Evolutionary conservation across 2,113 vertebrate species (phyloP).

Genomic region (Dasyprocta punctata): DNA sequence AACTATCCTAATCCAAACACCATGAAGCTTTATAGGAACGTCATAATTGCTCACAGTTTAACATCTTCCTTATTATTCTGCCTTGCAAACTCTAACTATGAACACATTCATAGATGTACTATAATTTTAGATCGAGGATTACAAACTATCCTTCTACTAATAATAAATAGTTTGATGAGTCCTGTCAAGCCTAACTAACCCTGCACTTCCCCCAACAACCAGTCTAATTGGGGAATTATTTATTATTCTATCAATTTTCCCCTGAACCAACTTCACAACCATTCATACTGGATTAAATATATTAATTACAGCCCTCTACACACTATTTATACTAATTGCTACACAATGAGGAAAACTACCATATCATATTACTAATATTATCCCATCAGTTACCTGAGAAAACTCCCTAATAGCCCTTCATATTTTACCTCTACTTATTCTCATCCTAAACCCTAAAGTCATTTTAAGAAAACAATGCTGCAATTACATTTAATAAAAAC

Average conservation of each 20-base stretch:
- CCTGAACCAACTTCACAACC: not conserved
- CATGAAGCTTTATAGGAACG: too few species aligned
- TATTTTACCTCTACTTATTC: not conserved
- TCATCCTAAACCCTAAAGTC: not conserved
- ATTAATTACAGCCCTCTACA: not conserved
- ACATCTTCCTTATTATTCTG: too few species aligned
- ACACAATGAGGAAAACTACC: too few species aligned
- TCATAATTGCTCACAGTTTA: too few species aligned
- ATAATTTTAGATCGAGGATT: not conserved
- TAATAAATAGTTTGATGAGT: not conserved
- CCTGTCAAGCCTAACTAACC: not conserved
- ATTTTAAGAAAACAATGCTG: not conserved
- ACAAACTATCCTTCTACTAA: not conserved
- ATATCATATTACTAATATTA: not conserved
- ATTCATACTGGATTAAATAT: not conserved
- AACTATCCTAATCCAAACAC: too few species aligned
- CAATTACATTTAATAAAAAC: not conserved
- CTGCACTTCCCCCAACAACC: not conserved
- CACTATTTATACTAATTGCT: not conserved
- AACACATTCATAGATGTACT: too few species aligned
- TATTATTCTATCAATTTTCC: not conserved
- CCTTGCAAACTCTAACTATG: too few species aligned
- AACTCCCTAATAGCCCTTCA: not conserved
- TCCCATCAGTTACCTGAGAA: not conserved
- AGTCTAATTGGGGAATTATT: not conserved